Conservation (phyloP, 2,113 vertebrate species). For the Rhinogobius similis region DNA sequence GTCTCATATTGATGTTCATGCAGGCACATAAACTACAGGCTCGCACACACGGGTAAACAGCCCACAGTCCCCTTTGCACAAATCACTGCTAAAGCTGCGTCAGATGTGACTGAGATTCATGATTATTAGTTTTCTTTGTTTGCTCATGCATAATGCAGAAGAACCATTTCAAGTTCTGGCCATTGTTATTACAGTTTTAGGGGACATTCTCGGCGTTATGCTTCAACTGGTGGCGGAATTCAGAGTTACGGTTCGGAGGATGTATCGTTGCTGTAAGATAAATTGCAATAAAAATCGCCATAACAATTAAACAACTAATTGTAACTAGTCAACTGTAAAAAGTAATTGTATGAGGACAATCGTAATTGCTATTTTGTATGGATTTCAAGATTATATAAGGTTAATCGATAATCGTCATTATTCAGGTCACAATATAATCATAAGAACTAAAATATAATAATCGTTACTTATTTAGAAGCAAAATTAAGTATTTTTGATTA, state of each 20-base stretch:
- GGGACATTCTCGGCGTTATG: background rate
- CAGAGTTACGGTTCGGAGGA: background rate
- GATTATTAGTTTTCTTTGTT: conserved; percentile 1
- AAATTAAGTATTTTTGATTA: no score
- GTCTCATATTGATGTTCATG: conserved; percentile 44
- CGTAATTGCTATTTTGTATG: no score
- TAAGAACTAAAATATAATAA: no score
- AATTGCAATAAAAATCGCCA: no score
- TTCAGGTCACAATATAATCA: no score
- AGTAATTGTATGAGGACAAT: no score
- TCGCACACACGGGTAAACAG: conserved; percentile 8
- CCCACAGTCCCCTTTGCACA: conserved; percentile 3
- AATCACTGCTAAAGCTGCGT: conserved; percentile 11
- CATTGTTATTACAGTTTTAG: background rate
- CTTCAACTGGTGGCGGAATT: background rate
- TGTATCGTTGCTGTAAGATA: no score
- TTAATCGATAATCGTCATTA: no score
- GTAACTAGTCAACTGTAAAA: no score
- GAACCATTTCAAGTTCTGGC: background rate
- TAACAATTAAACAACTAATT: no score
- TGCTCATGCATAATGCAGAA: background rate
- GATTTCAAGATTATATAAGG: no score
- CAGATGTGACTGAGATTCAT: conserved; percentile 14
- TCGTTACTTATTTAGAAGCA: no score
- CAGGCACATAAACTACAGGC: conserved; percentile 28